A percentile compares a stretch with the other conserved stretches of the same genome.
Evolutionary conservation across 2,797 vertebrate genomes (phyloP).

Genomic region (Octomys mimax): DNA sequence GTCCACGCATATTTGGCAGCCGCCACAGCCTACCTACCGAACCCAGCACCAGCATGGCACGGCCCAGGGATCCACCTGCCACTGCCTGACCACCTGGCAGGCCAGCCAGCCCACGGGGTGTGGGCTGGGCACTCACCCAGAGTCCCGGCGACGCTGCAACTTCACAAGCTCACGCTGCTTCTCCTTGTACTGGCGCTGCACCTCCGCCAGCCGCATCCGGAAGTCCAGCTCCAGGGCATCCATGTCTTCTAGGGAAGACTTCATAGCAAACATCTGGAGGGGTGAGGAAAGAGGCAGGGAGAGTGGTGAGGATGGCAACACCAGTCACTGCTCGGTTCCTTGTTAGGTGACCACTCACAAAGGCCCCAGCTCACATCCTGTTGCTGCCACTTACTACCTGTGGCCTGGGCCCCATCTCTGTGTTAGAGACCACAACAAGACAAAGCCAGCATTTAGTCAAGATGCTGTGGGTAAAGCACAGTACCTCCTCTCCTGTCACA

Average conservation of each 20-base stretch:
- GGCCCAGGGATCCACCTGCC: neutral
- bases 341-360: accelerated
- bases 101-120: accelerated
- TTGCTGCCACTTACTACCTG: too few species aligned
- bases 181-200: constrained; percentile 97
- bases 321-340: neutral
- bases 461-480: neutral
- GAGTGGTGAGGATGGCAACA: neutral
- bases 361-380: neutral
- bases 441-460: neutral
- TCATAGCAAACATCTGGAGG: constrained; percentile 92
- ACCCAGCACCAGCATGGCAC: neutral
- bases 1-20: constrained; percentile 62
- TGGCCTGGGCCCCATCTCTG: accelerated
- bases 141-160: constrained; percentile 95
- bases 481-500: accelerated
- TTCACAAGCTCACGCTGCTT: constrained; percentile 97
- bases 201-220: constrained; percentile 95
- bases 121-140: constrained; percentile 91
- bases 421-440: accelerated
- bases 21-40: constrained; percentile 42
- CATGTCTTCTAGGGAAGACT: constrained; percentile 94
- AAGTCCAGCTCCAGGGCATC: constrained; percentile 96
- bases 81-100: neutral
- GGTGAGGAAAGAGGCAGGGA: neutral